These are phyloP conservation scores for Periparus ater DNA, from an alignment of 2,797 vertebrate genomes.

Conservation along the genomic window DNA sequence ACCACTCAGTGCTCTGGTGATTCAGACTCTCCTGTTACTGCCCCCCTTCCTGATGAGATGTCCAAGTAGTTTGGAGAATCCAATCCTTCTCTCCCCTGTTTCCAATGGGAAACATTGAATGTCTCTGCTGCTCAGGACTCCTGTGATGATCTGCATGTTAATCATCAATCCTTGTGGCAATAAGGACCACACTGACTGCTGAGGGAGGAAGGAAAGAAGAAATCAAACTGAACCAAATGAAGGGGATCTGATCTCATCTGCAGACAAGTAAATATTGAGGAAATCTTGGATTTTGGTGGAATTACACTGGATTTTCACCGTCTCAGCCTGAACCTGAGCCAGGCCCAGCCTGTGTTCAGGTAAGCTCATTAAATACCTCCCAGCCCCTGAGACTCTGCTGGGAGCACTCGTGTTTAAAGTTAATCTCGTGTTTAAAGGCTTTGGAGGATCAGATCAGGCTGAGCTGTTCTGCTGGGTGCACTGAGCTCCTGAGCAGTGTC, in stretches of 20 bases:
- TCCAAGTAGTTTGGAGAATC: background rate
- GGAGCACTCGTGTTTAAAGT: background rate
- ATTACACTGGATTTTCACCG: conserved; percentile 30
- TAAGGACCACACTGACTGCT: background rate
- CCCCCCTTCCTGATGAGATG: background rate
- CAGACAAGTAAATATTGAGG: conserved; percentile 19
- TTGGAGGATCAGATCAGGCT: conserved; percentile 3
- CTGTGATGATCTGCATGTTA: background rate
- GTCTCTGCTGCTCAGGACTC: background rate
- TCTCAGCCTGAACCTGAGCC: background rate
- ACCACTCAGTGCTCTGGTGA: background rate
- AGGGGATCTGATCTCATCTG: background rate
- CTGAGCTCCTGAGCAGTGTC: background rate
- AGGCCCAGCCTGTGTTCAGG: background rate
- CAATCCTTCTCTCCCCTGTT: background rate
- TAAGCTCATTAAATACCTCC: conserved; percentile 41
- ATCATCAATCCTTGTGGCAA: accelerated
- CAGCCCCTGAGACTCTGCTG: background rate
- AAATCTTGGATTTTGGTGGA: conserved; percentile 23
- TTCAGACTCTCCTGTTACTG: too few relatives aligned
- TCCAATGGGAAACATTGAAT: background rate
- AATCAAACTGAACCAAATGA: background rate
- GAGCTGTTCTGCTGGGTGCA: background rate
- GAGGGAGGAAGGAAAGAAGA: background rate
- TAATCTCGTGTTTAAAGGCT: conserved; percentile 4